Conservation (phyloP, 2,888 invertebrate species). For the Polylopha cassiicola region DNA sequence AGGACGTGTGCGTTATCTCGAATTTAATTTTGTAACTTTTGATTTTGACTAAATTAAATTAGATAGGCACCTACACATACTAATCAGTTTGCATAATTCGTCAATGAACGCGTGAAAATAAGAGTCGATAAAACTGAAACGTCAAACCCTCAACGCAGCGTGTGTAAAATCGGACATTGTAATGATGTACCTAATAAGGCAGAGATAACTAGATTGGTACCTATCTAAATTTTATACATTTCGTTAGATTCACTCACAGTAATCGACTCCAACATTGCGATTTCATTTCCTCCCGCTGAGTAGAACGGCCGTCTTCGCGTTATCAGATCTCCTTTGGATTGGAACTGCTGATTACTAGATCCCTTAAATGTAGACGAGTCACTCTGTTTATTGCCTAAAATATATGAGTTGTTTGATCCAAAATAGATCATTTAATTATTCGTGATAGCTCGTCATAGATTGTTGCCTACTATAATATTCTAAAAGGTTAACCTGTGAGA, state of each 20-base stretch:
- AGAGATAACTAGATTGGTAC: slow-evolving; percentile 1
- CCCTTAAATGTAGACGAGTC: slow-evolving; percentile 33
- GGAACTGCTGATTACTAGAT: slow-evolving; percentile 32
- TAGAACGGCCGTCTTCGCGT: slow-evolving; percentile 26
- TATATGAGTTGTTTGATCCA: slow-evolving; percentile 11
- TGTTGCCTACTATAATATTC: no score
- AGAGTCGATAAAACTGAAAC: no score
- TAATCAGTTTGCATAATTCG: no score
- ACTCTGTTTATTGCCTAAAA: slow-evolving; percentile 28
- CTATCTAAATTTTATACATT: slow-evolving; percentile 16
- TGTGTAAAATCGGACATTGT: no score
- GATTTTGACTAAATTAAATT: no score
- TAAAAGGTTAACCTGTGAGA: no score
- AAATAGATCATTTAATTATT: background rate
- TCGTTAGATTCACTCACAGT: slow-evolving; percentile 23
- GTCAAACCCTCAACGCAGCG: no score
- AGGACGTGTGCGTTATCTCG: no score
- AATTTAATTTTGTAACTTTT: no score
- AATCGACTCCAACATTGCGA: slow-evolving; percentile 23
- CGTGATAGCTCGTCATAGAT: no score
- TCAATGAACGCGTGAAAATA: no score
- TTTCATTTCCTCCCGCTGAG: slow-evolving; percentile 29
- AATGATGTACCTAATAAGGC: background rate
- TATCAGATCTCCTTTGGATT: slow-evolving; percentile 35
- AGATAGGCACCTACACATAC: no score